Evolutionary conservation across 2,797 vertebrate genomes (phyloP), one percentile per base, ranked within the genome.

Genomic region (Sardinella longiceps): DNA sequence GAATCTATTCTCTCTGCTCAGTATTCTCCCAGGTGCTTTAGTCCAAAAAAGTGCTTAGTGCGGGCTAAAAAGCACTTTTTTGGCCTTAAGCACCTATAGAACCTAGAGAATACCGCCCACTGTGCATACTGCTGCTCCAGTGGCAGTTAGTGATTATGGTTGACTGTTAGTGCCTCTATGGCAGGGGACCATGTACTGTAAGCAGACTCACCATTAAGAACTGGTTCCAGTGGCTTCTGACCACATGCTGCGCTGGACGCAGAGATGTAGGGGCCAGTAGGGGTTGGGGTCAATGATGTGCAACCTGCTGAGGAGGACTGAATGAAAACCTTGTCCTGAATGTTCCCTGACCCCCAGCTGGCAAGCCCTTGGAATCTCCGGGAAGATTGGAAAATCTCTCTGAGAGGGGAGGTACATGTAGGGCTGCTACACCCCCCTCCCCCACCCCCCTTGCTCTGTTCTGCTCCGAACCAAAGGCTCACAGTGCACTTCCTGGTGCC

Each of bases 291-390:
- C 66, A 74, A 14, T 20, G 66, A 74, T 80, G 80, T 48, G 80
- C 80, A 50, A 7, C 80, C 39, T 80, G 80, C 43, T 80, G 80
- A 80, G 20, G 20, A 50, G 80, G 12, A 6, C 81, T 43, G 15
- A 43, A 37, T 74, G 66, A 74, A 39, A 74, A 74, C 33, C 15
- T 39, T 1, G 66, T 74, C 33, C 15, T 74, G 30, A 74, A 74
- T 37, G 66, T 74, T 74, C 66, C 66, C 66, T 74, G 66, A 74
- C 30, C 66, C 66, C 66, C 66, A 37, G 66, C 15, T 37, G 66
- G 30, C 66, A 74, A 1, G 30, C 18, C 33, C 15, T 2, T 6
- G 2, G 18, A 74, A 14, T 74, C 66, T 37, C 5, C 14, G 33
- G 30, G 30, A 74, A 74, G 4, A 74, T 74, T 37, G 66, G 66